These are phyloP conservation scores for Amphiprion percula DNA, from an alignment of 2,113 vertebrate genomes.

Conservation along the genomic window DNA sequence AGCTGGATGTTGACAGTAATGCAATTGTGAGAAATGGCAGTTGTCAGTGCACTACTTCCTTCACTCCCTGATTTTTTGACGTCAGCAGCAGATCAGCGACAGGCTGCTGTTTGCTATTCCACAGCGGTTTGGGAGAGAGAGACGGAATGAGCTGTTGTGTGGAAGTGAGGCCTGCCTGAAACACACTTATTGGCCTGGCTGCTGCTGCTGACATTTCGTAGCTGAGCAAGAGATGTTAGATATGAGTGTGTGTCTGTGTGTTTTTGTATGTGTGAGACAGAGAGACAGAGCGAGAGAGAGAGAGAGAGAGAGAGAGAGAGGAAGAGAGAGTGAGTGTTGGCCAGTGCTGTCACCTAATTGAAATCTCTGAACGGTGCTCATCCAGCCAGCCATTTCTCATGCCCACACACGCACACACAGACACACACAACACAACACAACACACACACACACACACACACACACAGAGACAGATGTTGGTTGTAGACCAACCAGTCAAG, in stretches of 20 bases:
- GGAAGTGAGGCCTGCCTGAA: background rate
- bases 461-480: background rate
- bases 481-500: background rate
- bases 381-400: background rate
- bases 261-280: no score
- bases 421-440: background rate
- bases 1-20: constrained; percentile 2
- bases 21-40: constrained; percentile 19
- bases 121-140: background rate
- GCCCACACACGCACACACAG: background rate
- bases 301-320: background rate
- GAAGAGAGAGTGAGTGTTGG: background rate
- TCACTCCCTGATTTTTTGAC: background rate
- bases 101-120: constrained; percentile 8
- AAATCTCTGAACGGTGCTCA: constrained; percentile 39
- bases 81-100: background rate
- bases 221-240: background rate
- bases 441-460: background rate
- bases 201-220: background rate
- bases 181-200: background rate
- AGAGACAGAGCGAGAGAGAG: background rate
- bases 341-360: constrained; percentile 20
- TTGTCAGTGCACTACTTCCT: background rate
- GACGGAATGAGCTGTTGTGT: background rate
- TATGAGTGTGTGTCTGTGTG: background rate